Conservation (phyloP, 2,888 invertebrate genomes). For the Scrobipalpa costella region DNA sequence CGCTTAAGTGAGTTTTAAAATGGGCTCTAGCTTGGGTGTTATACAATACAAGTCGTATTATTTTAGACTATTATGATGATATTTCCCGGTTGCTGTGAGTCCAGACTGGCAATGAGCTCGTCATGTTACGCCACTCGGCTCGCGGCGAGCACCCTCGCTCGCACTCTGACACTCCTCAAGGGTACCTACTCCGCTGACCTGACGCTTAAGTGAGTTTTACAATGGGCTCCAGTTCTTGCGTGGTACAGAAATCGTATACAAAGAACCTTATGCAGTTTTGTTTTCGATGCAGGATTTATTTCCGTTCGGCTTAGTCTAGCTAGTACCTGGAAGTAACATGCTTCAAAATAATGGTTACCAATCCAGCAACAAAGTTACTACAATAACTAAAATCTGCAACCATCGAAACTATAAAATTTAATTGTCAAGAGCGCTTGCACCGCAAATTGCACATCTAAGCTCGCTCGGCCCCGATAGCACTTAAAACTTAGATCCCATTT, state of each 20-base stretch:
- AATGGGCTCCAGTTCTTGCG: background rate
- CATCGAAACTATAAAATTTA: background rate
- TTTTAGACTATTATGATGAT: no score
- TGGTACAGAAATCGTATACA: background rate
- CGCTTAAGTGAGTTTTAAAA: background rate
- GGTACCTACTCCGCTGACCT: background rate
- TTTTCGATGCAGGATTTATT: background rate
- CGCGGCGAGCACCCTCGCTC: conserved; percentile 2
- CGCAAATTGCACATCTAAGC: conserved; percentile 9
- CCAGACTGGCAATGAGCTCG: background rate
- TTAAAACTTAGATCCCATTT: background rate
- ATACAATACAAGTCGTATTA: no score
- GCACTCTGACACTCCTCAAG: background rate
- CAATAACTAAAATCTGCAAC: background rate
- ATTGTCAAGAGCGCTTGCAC: background rate
- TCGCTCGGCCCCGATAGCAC: background rate
- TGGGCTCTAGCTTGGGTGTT: background rate
- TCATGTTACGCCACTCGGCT: background rate
- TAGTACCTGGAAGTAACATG: no score
- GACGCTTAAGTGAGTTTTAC: background rate
- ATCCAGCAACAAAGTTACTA: background rate
- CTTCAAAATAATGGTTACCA: background rate
- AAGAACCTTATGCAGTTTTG: background rate
- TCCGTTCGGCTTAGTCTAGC: no score
- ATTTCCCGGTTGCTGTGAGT: no score